Conservation (phyloP, 2,888 invertebrate species). For the Cantharis rufa region DNA sequence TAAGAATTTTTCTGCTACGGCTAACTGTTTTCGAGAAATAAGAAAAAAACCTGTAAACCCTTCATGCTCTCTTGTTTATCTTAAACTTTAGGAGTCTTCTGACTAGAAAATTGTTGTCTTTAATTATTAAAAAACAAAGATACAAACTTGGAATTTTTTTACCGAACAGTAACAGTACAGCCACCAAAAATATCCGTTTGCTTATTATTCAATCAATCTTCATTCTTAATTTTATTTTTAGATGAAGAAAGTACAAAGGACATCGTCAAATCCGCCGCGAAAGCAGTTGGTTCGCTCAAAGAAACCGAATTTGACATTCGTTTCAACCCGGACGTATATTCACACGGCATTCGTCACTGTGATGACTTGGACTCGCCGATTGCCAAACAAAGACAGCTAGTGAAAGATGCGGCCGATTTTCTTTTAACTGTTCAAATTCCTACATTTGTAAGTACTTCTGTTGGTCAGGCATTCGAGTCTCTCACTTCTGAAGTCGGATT, state of each 20-base stretch:
- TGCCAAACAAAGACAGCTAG: slow-evolving; percentile 83
- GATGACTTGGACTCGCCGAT: slow-evolving; percentile 70
- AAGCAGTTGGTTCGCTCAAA: slow-evolving; percentile 90
- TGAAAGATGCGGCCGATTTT: slow-evolving; percentile 95
- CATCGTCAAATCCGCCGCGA: slow-evolving; percentile 86
- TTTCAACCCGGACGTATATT: slow-evolving; percentile 98
- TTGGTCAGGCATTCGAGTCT: not conserved
- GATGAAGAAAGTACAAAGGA: slow-evolving; percentile 87
- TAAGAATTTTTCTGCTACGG: too few relatives aligned
- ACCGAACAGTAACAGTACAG: too few relatives aligned
- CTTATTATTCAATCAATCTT: too few relatives aligned
- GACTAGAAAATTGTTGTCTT: too few relatives aligned
- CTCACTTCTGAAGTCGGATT: not conserved
- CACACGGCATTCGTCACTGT: slow-evolving; percentile 87
- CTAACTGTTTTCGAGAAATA: too few relatives aligned
- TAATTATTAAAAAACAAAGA: too few relatives aligned
- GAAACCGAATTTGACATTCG: slow-evolving; percentile 96
- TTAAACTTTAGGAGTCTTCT: too few relatives aligned
- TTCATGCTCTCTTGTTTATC: too few relatives aligned
- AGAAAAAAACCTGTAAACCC: too few relatives aligned
- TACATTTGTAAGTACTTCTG: slow-evolving; percentile 72
- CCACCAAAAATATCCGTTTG: too few relatives aligned
- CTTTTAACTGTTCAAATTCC: slow-evolving; percentile 93
- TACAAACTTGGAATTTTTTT: too few relatives aligned
- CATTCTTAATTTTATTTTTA: slow-evolving; percentile 49